Evolutionary conservation across 2,113 vertebrate genomes (phyloP).

Genomic region (Saimiri boliviensis): DNA sequence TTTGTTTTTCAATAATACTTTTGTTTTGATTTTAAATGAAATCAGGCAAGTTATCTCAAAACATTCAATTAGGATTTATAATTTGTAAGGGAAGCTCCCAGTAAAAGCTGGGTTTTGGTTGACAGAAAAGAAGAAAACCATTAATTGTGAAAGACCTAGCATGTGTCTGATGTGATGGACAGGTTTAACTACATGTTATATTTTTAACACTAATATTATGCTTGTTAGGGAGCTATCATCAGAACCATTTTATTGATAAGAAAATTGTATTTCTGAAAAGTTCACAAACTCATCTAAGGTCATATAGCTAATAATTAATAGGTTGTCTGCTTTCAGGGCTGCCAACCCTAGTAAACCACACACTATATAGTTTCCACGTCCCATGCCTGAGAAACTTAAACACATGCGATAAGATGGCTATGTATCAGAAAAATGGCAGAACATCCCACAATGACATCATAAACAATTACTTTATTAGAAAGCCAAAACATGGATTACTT

Average conservation of each 20-base stretch:
- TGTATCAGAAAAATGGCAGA: not conserved
- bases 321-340: not conserved
- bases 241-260: slow-evolving; percentile 1
- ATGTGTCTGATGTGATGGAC: not conserved
- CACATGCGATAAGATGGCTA: not conserved
- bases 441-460: not conserved
- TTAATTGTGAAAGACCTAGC: not conserved
- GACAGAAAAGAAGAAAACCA: not conserved
- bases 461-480: not conserved
- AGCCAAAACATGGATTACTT: not conserved
- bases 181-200: not conserved
- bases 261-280: not conserved
- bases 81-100: not conserved
- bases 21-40: slow-evolving; percentile 26
- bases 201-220: not conserved
- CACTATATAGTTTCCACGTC: not conserved
- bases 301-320: not conserved
- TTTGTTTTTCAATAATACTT: slow-evolving; percentile 34
- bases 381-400: not conserved
- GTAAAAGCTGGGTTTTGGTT: not conserved
- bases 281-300: not conserved
- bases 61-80: not conserved
- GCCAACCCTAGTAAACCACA: not conserved
- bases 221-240: not conserved
- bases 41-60: not conserved